Evolutionary conservation across 2,113 vertebrate genomes (phyloP), one percentile per base, ranked within the genome.

Genomic region (Lycaon pictus): DNA sequence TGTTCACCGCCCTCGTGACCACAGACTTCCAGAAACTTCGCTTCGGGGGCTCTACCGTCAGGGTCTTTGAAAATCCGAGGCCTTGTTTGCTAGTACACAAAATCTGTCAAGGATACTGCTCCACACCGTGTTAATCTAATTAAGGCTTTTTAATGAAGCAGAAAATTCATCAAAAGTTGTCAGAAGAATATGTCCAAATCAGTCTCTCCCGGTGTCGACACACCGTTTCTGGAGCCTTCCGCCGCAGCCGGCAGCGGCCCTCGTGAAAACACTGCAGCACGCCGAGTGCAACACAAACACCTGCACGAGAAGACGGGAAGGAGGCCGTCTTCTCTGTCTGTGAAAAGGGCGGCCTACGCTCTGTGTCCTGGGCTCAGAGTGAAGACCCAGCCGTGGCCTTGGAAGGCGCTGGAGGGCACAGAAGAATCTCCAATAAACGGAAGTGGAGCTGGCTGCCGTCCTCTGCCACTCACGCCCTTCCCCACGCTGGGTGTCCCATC

Each of bases 131-230:
- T 88, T 98, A 97, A 98, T 97, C 97, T 94, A 96, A 98, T 98
- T 95, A 97, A 97, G 56, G 62, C 67, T 93, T 95, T 95, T 98
- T 96, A 98, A 98, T 94, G 97, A 98, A 95, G 97, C 96, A 98
- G 95, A 98, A 97, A 97, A 98, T 98, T 93, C 94, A 97, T 97
- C 97, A 96, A 98, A 97, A 96, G 43, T 97, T 98, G 96, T 98
- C 96, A 97, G 93, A 96, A 95, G 93, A 96, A 93, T 90, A 92
- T 97, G 97, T 98, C 98, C 97, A 94, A 95, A 96, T 98, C 93
- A 88, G 81, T 97, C 88, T 95, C 88, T 92, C 90, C 97, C 85
- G 88, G 89, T 88, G 97, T 95, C 94, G 96, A 76, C 96, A 85
- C 55, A 86, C 67, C 93, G 85, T 86, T 88, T 96, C 69, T 87